phyloP scores from a whole-genome alignment of 2,113 vertebrate species.

The Heterotis niloticus region DNA sequence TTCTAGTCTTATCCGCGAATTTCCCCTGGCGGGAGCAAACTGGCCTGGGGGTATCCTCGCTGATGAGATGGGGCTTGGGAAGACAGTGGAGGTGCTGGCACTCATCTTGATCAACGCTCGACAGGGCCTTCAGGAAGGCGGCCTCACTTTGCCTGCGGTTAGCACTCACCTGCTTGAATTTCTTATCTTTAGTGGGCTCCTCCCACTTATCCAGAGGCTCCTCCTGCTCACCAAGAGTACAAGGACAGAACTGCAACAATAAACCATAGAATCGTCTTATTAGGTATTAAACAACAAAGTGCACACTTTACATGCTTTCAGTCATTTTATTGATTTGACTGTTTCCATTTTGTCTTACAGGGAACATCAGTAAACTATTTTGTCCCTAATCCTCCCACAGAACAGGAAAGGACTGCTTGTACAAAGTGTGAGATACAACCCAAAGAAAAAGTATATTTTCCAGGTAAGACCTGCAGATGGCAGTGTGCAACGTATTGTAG shows the following conservation, averaged over 20 bases:
- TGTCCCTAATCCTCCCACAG: constrained; percentile 77
- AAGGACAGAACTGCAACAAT: background rate
- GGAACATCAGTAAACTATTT: constrained; percentile 88
- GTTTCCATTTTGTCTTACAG: constrained; percentile 49
- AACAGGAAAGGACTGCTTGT: constrained; percentile 59
- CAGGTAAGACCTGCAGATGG: constrained; percentile 64
- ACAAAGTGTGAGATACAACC: constrained; percentile 66
- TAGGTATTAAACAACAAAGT: background rate
- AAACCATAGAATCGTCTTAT: background rate
- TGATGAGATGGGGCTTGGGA: constrained; percentile 97
- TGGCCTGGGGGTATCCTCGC: constrained; percentile 95
- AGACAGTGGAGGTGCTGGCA: constrained; percentile 94
- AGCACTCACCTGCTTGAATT: constrained; percentile 33
- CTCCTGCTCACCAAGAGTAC: background rate
- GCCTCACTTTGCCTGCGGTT: constrained; percentile 82
- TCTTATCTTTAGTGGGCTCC: background rate
- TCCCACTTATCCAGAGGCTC: background rate
- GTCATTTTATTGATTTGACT: constrained; percentile 1
- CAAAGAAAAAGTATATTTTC: constrained; percentile 80
- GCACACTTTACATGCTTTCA: background rate
- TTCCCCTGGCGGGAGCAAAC: constrained; percentile 76
- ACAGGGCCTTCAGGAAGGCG: constrained; percentile 72
- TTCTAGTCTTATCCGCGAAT: constrained; percentile 81
- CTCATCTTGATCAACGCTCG: constrained; percentile 86
- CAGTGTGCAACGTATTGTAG: background rate